Conservation (phyloP, 2,797 vertebrate species). For the Clamator glandarius region DNA sequence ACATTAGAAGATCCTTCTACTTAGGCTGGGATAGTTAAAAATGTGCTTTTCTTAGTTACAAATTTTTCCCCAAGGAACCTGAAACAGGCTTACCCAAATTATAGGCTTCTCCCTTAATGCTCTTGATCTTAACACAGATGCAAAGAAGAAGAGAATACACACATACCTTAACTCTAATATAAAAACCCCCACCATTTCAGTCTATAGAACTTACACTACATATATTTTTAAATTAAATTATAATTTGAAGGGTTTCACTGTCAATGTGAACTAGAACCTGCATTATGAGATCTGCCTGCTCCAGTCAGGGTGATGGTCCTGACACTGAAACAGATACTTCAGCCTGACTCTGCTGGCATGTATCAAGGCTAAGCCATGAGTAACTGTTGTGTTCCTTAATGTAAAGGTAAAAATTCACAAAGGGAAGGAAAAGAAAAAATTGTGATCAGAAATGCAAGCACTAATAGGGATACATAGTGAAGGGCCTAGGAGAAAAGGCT, state of each 20-base stretch:
- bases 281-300: not conserved
- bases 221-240: not conserved
- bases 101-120: not conserved
- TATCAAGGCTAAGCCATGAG: not conserved
- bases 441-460: not conserved
- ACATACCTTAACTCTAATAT: not conserved
- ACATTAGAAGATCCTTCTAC: not conserved
- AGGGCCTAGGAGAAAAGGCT: not conserved
- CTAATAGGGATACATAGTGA: not conserved
- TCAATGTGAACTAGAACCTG: not conserved
- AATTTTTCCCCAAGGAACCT: not conserved
- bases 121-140: constrained; percentile 15
- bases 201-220: not conserved
- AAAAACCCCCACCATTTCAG: not conserved
- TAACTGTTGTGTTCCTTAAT: not conserved
- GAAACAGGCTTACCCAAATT: not conserved
- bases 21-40: constrained; percentile 5
- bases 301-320: not conserved
- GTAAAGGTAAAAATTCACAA: not conserved
- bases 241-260: not conserved
- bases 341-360: fast-evolving
- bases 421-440: not conserved
- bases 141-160: not conserved
- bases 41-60: not conserved
- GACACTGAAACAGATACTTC: not conserved